These are phyloP conservation scores for Pandion haliaetus DNA, from an alignment of 2,113 vertebrate species.

Conservation along the genomic window DNA sequence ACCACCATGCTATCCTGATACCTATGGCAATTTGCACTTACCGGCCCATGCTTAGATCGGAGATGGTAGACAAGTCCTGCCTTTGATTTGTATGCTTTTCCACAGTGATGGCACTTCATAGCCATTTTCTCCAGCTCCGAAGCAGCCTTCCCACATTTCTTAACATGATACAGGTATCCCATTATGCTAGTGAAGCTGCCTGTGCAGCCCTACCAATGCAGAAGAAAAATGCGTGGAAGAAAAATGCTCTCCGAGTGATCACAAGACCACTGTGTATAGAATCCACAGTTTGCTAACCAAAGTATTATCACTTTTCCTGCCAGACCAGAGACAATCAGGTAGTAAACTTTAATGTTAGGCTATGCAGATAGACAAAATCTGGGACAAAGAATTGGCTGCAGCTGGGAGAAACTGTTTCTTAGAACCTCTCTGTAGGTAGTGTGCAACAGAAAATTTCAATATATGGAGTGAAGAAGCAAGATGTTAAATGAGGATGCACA, in stretches of 20 bases:
- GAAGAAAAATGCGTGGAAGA: background rate
- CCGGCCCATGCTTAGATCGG: conserved; percentile 89
- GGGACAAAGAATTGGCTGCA: background rate
- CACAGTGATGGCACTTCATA: conserved; percentile 90
- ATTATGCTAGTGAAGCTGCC: conserved; percentile 94
- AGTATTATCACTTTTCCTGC: background rate
- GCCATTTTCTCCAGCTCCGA: conserved; percentile 90
- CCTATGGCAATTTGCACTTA: conserved; percentile 66
- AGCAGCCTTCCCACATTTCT: conserved; percentile 91
- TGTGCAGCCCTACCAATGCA: conserved; percentile 81
- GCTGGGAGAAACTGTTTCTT: background rate
- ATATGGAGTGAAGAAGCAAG: background rate
- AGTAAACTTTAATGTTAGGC: background rate
- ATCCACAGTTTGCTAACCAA: background rate
- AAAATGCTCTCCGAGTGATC: background rate
- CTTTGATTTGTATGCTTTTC: conserved; percentile 88
- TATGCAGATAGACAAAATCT: background rate
- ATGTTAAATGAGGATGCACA: background rate
- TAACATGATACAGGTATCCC: conserved; percentile 92
- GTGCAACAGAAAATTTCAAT: background rate
- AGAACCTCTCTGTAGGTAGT: background rate
- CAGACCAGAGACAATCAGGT: background rate
- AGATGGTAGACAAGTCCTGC: conserved; percentile 93
- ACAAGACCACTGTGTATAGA: background rate
- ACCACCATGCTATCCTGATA: too few species aligned